These are phyloP conservation scores for Lucifuga dentata DNA, from an alignment of 2,113 vertebrate genomes.

Conservation along the genomic window DNA sequence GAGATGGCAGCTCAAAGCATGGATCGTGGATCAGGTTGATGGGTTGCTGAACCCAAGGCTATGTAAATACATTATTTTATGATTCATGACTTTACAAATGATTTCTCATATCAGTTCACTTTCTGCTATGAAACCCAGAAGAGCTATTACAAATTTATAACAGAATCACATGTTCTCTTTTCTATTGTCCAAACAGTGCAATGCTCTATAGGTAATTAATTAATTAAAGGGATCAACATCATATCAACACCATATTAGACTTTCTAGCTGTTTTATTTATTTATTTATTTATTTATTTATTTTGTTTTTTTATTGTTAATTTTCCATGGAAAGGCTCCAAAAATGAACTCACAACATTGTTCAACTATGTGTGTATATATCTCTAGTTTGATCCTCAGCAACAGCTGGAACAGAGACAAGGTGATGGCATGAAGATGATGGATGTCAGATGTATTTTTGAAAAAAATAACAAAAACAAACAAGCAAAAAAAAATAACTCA, in stretches of 20 bases:
- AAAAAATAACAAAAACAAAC: too few species aligned
- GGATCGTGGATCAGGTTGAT: constrained; percentile 41
- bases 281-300: too few species aligned
- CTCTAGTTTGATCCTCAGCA: background rate
- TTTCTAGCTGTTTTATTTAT: constrained; percentile 1
- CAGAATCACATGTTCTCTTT: constrained; percentile 21
- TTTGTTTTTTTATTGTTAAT: too few species aligned
- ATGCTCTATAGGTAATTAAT: constrained; percentile 41
- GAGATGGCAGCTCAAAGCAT: constrained; percentile 36
- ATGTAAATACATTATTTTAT: constrained; percentile 65
- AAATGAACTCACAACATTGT: constrained; percentile 7
- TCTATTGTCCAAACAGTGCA: constrained; percentile 14
- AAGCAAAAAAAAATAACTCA: too few species aligned
- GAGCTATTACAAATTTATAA: constrained; percentile 52
- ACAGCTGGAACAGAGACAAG: constrained; percentile 4
- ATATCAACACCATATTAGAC: constrained; percentile 4
- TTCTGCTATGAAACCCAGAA: constrained; percentile 39
- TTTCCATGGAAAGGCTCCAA: constrained; percentile 2
- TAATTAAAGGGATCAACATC: constrained; percentile 15
- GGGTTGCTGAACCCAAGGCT: constrained; percentile 39
- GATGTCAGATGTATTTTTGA: too few species aligned
- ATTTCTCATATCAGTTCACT: constrained; percentile 51
- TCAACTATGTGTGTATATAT: too few species aligned
- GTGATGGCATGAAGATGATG: constrained; percentile 8
- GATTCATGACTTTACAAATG: constrained; percentile 57